Percentiles rank a stretch among this genome's conserved stretches.
Evolutionary conservation across 1,140 invertebrate species (phyloP).

Genomic region (Bicyclus anynana): DNA sequence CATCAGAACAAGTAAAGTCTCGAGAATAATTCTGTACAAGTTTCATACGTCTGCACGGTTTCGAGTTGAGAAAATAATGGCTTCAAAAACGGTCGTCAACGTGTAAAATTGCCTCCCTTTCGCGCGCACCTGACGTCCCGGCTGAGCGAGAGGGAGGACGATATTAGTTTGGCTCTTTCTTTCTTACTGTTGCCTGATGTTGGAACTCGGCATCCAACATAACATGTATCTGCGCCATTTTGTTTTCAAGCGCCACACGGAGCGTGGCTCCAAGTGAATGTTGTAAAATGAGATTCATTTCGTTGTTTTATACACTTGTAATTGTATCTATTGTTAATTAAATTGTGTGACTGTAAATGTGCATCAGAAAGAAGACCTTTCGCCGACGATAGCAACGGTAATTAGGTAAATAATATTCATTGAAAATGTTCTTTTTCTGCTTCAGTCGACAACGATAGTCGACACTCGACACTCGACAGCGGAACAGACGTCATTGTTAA

Average conservation of each 20-base stretch:
- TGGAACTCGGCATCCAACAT: slow-evolving; percentile 11
- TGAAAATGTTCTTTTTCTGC: not conserved
- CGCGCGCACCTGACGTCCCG: not conserved
- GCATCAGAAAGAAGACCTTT: not conserved
- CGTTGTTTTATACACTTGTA: not conserved
- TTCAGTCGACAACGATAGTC: too few species aligned
- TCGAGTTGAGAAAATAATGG: not conserved
- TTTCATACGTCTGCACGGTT: not conserved
- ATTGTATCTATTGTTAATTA: not conserved
- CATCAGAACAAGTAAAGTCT: not conserved
- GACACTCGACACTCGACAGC: too few species aligned
- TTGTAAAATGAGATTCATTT: slow-evolving; percentile 4
- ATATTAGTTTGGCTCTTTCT: not conserved
- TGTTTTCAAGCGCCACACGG: slow-evolving; percentile 43
- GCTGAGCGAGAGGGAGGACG: not conserved
- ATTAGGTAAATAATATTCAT: slow-evolving; percentile 8
- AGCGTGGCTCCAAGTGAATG: slow-evolving; percentile 28
- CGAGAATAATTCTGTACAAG: not conserved
- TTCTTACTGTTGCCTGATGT: not conserved
- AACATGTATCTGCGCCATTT: slow-evolving; percentile 44
- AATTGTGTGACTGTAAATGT: slow-evolving; percentile 6
- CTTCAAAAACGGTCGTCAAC: not conserved
- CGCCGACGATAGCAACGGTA: not conserved
- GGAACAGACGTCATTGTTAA: slow-evolving; percentile 5
- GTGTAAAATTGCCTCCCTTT: not conserved